Base-by-base conservation (phyloP, 2,797 vertebrate species). In the Schizothorax lantsangensis region DNA sequence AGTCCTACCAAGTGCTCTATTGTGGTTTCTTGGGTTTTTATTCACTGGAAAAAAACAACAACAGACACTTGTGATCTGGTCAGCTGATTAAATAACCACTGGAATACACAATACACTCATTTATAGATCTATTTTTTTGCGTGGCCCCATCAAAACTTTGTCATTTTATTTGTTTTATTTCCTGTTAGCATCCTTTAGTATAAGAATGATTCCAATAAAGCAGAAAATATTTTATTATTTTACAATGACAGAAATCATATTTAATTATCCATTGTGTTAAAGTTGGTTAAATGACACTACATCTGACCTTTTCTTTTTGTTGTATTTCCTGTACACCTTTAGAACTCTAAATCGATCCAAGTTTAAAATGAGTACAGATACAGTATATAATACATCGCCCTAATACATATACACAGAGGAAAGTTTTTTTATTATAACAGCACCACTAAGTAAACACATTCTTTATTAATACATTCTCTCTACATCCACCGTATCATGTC, bases 391-490 rank as follows among this genome's bases (percentile, higher is more conserved):
- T 52, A 19, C 49, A 52, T 36, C 9, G 0, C 23, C 14, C 10
- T 69, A 36, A 72, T 79, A 49, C 54, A 40, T 54, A 79, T 38
- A 68, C 21, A 85, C 52, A 52, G 66, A 74, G 84, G 77, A 79
- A 49, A 86, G 68, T 86, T 75, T 11, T 57, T 66, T 66, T 79
- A 71, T 66, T 78, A 84, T 49, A 84, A 80, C 68, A 69, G 14
- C 47, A 71, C 75, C 71, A 62, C 71, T 77, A 66, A 78, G 66
- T 62, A 87, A 87, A 89, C 74, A 69, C 68, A 83, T 80, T 77
- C 66, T 84, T 79, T 86, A 86, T 88, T 88, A 86, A 71, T 69
- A 82, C 73, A 84, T 80, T 84, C 85, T 74, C 69, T 54, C 79
- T 57, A 81, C 74, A 84, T 88, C 85, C 83, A 62, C 79, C 52